Evolutionary conservation across 2,888 invertebrate species (phyloP).

Genomic region (Melinaea marsaeus): DNA sequence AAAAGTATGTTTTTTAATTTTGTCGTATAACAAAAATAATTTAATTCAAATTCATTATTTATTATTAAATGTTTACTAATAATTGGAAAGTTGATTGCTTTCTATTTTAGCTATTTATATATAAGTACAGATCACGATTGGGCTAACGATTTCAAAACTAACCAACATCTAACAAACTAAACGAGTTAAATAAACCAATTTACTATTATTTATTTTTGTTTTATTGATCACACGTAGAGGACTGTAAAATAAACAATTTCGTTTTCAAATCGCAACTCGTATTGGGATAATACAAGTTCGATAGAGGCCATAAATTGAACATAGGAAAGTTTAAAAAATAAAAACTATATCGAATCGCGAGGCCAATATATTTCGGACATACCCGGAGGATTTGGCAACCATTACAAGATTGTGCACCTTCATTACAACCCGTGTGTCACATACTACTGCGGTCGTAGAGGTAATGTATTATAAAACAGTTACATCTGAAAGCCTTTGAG

Average conservation of each 20-base stretch:
- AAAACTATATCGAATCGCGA: conserved; percentile 67
- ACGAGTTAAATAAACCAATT: conserved; percentile 18
- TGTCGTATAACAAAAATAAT: too few relatives aligned
- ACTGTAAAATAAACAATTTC: conserved; percentile 26
- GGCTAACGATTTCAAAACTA: not conserved
- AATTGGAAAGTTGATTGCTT: too few relatives aligned
- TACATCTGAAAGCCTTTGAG: conserved; percentile 26
- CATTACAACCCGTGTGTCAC: conserved; percentile 25
- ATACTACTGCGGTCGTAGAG: conserved; percentile 15
- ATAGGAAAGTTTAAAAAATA: conserved; percentile 59
- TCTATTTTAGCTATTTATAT: not conserved
- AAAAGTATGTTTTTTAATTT: too few relatives aligned
- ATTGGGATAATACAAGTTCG: conserved; percentile 50
- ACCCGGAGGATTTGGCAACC: conserved; percentile 72
- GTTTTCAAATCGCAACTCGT: conserved; percentile 29
- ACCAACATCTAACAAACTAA: not conserved
- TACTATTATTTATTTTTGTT: conserved; percentile 8
- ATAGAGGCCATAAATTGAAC: conserved; percentile 59
- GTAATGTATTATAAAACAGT: conserved; percentile 27
- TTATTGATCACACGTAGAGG: conserved; percentile 21
- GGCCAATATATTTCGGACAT: conserved; percentile 44
- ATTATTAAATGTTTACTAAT: too few relatives aligned
- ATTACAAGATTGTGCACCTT: conserved; percentile 73
- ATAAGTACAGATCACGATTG: not conserved
- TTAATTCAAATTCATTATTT: too few relatives aligned